Evolutionary conservation across 2,113 vertebrate genomes (phyloP).

Genomic region (Phoenicopterus ruber): DNA sequence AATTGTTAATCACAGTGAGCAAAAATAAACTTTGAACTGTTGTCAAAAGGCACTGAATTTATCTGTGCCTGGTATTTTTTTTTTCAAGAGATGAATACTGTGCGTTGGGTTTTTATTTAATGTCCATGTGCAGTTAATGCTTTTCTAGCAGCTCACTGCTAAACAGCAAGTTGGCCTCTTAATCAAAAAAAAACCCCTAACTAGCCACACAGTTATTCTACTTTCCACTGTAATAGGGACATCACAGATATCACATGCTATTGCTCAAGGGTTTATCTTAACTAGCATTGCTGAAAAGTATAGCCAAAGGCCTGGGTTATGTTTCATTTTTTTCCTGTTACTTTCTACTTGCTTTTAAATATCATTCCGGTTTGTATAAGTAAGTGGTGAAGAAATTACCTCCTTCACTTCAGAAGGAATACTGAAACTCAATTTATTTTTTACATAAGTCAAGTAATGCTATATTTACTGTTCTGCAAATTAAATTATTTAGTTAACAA

Average conservation of each 20-base stretch:
- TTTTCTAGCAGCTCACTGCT: not conserved
- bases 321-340: not conserved
- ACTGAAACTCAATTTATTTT: not conserved
- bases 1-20: not conserved
- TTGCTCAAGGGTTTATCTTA: not conserved
- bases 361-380: not conserved
- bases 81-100: not conserved
- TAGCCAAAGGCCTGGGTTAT: not conserved
- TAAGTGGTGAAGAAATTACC: not conserved
- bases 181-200: not conserved
- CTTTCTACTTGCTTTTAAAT: not conserved
- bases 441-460: not conserved
- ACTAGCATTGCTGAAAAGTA: not conserved
- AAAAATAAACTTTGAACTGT: not conserved
- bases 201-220: not conserved
- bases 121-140: not conserved
- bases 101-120: not conserved
- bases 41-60: not conserved
- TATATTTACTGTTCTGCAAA: not conserved
- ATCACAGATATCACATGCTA: not conserved
- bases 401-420: not conserved
- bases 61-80: not conserved
- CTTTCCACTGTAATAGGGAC: not conserved
- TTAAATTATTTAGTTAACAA: not conserved
- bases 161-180: not conserved